These are phyloP conservation scores for Athrips mouffetella DNA, from an alignment of 2,888 invertebrate species.

Conservation along the genomic window DNA sequence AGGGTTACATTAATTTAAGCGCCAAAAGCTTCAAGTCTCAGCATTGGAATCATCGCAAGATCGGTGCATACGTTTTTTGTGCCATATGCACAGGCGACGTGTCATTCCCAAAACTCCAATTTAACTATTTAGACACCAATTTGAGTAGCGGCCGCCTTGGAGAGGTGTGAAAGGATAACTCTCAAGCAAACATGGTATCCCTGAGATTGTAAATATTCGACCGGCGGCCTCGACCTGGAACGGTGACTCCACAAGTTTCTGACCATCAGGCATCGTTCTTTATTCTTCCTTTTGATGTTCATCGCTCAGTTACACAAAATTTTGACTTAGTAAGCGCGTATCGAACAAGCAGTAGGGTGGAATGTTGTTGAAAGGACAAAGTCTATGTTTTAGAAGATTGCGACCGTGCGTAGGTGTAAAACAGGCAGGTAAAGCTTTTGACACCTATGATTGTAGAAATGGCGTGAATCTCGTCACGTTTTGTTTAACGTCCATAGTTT, in stretches of 20 bases:
- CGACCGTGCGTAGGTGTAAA: conserved; percentile 58
- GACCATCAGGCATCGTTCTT: neutral
- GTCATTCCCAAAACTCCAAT: conserved; percentile 49
- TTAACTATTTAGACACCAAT: conserved; percentile 59
- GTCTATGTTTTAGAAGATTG: neutral
- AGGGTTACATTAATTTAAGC: conserved; percentile 57
- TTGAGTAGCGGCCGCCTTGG: conserved; percentile 60
- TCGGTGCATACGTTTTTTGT: neutral
- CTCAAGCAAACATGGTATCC: conserved; percentile 63
- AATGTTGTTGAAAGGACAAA: neutral
- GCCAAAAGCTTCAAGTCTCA: conserved; percentile 23
- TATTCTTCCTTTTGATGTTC: neutral
- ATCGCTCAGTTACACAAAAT: neutral
- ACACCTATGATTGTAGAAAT: conserved; percentile 64
- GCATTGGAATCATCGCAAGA: neutral
- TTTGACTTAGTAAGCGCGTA: neutral
- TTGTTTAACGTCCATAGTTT: conserved; percentile 60
- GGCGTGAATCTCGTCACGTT: conserved; percentile 70
- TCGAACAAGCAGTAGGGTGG: neutral
- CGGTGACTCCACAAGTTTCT: neutral
- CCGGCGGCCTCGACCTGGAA: conserved; percentile 10
- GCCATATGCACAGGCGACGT: conserved; percentile 27
- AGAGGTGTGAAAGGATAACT: conserved; percentile 73
- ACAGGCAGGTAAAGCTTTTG: conserved; percentile 75
- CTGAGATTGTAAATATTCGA: conserved; percentile 61